Conservation (phyloP, 2,888 invertebrate species). For the Sepioteuthis lessoniana region DNA sequence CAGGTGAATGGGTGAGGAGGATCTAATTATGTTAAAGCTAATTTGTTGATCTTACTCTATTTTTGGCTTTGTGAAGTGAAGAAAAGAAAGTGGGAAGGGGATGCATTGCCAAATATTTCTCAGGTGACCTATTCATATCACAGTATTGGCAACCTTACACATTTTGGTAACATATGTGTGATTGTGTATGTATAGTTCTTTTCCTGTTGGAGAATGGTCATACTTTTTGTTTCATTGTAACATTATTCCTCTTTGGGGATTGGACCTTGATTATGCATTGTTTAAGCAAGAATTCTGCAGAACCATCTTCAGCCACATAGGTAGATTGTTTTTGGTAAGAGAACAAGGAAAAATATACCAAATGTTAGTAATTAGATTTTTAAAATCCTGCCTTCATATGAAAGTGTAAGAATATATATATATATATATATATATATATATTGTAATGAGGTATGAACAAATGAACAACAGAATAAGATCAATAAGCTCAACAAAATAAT, state of each 20-base stretch:
- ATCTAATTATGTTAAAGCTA: neutral
- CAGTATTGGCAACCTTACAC: neutral
- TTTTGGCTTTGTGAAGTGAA: neutral
- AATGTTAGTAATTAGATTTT: no score
- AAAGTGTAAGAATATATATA: no score
- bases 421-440: no score
- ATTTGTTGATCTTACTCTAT: conserved; percentile 33
- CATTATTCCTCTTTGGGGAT: neutral
- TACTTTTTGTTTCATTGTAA: neutral
- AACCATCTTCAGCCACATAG: no score
- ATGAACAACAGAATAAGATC: no score
- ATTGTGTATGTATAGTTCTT: neutral
- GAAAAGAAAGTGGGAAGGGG: neutral
- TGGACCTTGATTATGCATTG: neutral
- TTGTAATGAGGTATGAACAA: no score
- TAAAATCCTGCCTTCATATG: no score
- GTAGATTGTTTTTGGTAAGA: no score
- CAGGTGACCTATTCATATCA: conserved; percentile 23
- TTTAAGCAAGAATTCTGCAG: no score
- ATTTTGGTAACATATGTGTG: neutral
- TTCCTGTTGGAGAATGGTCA: neutral
- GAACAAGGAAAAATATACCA: no score
- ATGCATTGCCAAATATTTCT: neutral
- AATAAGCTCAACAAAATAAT: no score
- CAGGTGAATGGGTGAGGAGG: neutral